Percentiles rank a stretch among this genome's conserved stretches.
These are phyloP conservation scores for Lynx canadensis DNA, from an alignment of 2,113 vertebrate genomes.

Conservation along the genomic window DNA sequence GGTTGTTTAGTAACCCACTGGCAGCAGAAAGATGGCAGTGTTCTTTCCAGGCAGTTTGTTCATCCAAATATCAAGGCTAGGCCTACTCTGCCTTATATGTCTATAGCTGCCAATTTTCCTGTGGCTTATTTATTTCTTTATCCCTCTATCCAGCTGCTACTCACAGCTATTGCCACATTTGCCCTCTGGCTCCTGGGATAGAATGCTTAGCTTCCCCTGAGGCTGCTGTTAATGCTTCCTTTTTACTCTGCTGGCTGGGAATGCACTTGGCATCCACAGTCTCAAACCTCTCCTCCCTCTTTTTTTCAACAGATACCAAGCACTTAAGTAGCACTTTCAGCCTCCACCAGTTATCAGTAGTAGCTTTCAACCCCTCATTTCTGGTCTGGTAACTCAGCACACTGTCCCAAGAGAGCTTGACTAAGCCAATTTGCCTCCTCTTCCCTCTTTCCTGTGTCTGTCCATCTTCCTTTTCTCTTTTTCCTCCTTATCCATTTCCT, in stretches of 20 bases:
- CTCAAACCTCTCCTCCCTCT: constrained; percentile 65
- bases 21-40: constrained; percentile 28
- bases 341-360: constrained; percentile 78
- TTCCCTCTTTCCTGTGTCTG: constrained; percentile 52
- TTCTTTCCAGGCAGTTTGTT: constrained; percentile 59
- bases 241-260: constrained; percentile 74
- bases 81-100: neutral
- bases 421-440: constrained; percentile 71
- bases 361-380: constrained; percentile 81
- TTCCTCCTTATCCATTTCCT: constrained; percentile 51
- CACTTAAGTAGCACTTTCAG: constrained; percentile 75
- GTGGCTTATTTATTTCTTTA: constrained; percentile 73
- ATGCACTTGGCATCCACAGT: constrained; percentile 64
- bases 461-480: constrained; percentile 77
- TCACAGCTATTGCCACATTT: constrained; percentile 62
- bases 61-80: constrained; percentile 33
- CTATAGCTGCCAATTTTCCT: constrained; percentile 72
- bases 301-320: constrained; percentile 58
- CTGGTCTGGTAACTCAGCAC: constrained; percentile 75
- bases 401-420: constrained; percentile 68
- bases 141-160: constrained; percentile 73
- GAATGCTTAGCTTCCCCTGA: constrained; percentile 58
- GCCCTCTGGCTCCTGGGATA: constrained; percentile 73
- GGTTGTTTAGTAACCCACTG: neutral
- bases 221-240: constrained; percentile 78